Conservation (phyloP, 2,888 invertebrate genomes). For the Allolobophora icterica region DNA sequence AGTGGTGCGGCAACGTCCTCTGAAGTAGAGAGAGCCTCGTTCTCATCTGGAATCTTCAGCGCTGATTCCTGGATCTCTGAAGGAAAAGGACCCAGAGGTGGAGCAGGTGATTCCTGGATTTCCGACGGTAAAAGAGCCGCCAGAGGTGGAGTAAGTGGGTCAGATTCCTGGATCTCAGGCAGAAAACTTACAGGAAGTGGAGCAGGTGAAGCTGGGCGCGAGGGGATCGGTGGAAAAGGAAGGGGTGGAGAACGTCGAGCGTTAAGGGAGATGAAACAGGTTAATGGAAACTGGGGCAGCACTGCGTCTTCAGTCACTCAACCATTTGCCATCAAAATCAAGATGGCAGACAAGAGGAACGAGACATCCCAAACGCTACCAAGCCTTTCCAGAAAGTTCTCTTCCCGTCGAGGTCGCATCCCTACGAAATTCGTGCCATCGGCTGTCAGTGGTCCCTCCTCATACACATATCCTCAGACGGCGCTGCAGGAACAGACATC, state of each 20-base stretch:
- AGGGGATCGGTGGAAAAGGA: not conserved
- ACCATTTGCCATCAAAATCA: not conserved
- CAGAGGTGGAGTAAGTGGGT: too few relatives aligned
- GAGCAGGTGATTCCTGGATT: not conserved
- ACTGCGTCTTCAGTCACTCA: not conserved
- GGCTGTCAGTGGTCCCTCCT: not conserved
- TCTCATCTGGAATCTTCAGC: not conserved
- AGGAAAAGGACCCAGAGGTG: conserved; percentile 1
- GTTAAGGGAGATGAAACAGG: not conserved
- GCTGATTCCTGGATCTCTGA: conserved; percentile 18
- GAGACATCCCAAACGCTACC: not conserved
- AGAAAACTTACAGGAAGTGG: not conserved
- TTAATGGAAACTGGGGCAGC: not conserved
- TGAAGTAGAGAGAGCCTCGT: not conserved
- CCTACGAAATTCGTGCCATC: not conserved
- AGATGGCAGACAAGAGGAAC: not conserved
- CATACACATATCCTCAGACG: not conserved
- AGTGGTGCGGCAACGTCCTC: not conserved
- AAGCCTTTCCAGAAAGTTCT: not conserved
- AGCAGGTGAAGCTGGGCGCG: not conserved
- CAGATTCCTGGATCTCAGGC: not conserved
- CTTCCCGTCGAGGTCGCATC: not conserved
- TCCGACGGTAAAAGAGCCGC: not conserved
- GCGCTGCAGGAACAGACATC: not conserved
- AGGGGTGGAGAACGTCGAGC: not conserved